These are phyloP conservation scores for Rhagonycha lutea DNA, from an alignment of 2,888 invertebrate species.

Conservation along the genomic window DNA sequence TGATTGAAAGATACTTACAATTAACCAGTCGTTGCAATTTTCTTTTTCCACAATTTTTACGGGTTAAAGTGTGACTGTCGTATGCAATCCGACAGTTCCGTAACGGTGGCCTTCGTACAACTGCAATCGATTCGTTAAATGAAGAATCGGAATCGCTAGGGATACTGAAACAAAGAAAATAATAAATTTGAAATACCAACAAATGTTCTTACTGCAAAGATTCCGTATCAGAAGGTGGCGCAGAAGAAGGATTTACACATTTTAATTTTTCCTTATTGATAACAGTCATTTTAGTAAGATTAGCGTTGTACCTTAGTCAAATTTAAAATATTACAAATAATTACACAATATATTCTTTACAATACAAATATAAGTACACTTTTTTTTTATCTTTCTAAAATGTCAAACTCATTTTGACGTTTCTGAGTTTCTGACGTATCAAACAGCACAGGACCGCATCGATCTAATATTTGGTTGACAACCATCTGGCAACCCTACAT, in stretches of 20 bases:
- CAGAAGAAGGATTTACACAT: constrained; percentile 38
- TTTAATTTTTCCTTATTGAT: constrained; percentile 39
- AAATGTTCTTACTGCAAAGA: constrained; percentile 41
- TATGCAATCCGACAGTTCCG: background rate
- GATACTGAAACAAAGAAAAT: constrained; percentile 35
- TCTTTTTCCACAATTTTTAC: background rate
- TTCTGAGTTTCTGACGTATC: too few species aligned
- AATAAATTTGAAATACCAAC: background rate
- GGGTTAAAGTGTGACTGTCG: background rate
- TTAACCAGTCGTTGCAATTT: constrained; percentile 10
- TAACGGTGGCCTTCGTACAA: background rate
- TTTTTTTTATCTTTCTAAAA: background rate
- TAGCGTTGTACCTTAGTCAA: background rate
- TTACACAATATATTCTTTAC: background rate
- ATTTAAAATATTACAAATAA: background rate
- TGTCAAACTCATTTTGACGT: background rate
- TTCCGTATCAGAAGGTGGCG: constrained; percentile 42
- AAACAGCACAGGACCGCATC: background rate
- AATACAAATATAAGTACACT: background rate
- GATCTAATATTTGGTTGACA: background rate
- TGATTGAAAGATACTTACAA: background rate
- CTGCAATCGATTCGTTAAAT: background rate
- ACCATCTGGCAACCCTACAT: too few species aligned
- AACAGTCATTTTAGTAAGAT: constrained; percentile 41
- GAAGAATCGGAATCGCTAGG: constrained; percentile 44